A percentile compares a stretch with the other conserved stretches of the same genome.
Evolutionary conservation across 1,140 invertebrate genomes (phyloP).

Genomic region (Ptiloglossa arizonensis): DNA sequence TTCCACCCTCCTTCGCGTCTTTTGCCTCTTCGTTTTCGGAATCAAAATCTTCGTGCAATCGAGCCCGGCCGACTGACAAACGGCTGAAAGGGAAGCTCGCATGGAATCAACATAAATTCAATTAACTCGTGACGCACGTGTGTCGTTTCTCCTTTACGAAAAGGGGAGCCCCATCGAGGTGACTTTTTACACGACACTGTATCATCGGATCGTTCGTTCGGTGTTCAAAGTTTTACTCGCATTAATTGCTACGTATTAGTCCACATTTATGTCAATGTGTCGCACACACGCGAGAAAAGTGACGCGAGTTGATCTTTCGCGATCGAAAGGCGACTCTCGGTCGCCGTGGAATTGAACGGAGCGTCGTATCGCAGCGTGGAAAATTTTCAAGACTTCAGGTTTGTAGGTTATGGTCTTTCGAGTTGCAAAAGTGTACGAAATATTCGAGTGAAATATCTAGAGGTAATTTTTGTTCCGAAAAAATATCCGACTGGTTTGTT

Average conservation of each 20-base stretch:
- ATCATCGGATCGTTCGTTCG: slow-evolving; percentile 40
- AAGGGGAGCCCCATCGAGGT: not conserved
- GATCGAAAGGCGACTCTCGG: too few relatives aligned
- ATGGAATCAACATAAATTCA: slow-evolving; percentile 3
- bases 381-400: too few relatives aligned
- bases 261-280: slow-evolving; percentile 1
- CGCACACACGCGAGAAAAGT: too few relatives aligned
- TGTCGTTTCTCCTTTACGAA: too few relatives aligned
- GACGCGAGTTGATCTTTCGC: too few relatives aligned
- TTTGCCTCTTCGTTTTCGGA: not conserved
- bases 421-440: too few relatives aligned
- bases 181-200: not conserved
- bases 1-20: not conserved
- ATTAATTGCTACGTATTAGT: slow-evolving; percentile 33
- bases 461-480: too few relatives aligned
- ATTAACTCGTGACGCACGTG: not conserved
- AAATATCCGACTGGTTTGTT: too few relatives aligned
- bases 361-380: too few relatives aligned
- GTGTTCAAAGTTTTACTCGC: not conserved
- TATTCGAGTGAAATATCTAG: too few relatives aligned
- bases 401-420: too few relatives aligned
- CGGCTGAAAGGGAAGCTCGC: not conserved
- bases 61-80: not conserved
- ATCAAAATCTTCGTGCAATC: slow-evolving; percentile 23
- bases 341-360: too few relatives aligned